Conservation (phyloP, 2,797 vertebrate genomes). For the Peromyscus eremicus region DNA sequence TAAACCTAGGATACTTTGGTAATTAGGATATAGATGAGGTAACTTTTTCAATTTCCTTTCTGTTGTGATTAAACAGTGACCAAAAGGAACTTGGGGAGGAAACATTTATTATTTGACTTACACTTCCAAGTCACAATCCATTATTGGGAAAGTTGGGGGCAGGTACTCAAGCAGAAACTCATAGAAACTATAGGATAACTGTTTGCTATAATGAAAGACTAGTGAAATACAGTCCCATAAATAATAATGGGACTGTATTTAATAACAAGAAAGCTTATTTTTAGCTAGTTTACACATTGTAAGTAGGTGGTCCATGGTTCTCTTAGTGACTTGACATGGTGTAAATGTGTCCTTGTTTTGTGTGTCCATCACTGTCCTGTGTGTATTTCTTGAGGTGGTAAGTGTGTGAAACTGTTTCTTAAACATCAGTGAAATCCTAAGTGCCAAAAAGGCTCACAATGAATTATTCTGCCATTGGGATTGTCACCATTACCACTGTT, state of each 20-base stretch:
- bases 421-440: conserved; percentile 36
- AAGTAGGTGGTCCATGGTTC: neutral
- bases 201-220: neutral
- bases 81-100: neutral
- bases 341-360: neutral
- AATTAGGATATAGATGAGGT: neutral
- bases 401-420: neutral
- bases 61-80: neutral
- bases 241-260: too few relatives aligned
- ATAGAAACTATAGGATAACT: neutral
- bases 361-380: neutral
- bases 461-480: neutral
- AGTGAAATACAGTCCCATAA: neutral
- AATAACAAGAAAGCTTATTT: neutral
- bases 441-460: neutral
- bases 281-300: neutral
- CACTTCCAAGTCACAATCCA: neutral
- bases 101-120: neutral
- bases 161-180: neutral
- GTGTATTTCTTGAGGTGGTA: neutral
- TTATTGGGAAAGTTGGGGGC: neutral
- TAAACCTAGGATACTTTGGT: neutral
- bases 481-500: neutral
- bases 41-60: neutral
- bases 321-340: neutral